Evolutionary conservation across 2,113 vertebrate genomes (phyloP).

Genomic region (Corydoras sp.): DNA sequence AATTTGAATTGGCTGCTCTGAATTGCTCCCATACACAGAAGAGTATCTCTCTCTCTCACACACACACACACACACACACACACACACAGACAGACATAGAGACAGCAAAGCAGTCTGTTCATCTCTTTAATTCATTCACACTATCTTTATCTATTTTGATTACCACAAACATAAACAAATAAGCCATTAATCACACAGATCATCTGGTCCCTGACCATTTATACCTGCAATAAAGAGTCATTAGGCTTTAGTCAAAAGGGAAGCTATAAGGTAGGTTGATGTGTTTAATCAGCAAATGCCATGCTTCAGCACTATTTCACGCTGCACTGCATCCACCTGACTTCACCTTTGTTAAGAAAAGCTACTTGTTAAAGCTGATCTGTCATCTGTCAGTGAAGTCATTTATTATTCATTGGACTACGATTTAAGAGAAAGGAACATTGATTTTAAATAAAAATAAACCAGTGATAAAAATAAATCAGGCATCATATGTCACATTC

Average conservation of each 20-base stretch:
- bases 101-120: too few species aligned
- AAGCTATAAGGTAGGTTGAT: not conserved
- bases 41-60: too few species aligned
- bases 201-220: slow-evolving; percentile 29
- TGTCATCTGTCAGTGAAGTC: not conserved
- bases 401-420: not conserved
- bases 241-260: slow-evolving; percentile 6
- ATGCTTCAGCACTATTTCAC: slow-evolving; percentile 37
- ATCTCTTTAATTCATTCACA: too few species aligned
- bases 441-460: not conserved
- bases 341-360: not conserved
- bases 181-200: too few species aligned
- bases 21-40: too few species aligned
- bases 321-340: slow-evolving; percentile 13
- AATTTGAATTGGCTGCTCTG: too few species aligned
- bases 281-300: slow-evolving; percentile 35
- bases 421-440: not conserved
- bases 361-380: not conserved
- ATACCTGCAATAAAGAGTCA: slow-evolving; percentile 1
- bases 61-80: too few species aligned
- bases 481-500: not conserved
- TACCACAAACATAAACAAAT: too few species aligned
- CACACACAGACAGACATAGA: too few species aligned
- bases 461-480: not conserved
- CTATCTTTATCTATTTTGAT: too few species aligned